Conservation (phyloP, 1,140 invertebrate species). For the Caerostris extrusa region DNA sequence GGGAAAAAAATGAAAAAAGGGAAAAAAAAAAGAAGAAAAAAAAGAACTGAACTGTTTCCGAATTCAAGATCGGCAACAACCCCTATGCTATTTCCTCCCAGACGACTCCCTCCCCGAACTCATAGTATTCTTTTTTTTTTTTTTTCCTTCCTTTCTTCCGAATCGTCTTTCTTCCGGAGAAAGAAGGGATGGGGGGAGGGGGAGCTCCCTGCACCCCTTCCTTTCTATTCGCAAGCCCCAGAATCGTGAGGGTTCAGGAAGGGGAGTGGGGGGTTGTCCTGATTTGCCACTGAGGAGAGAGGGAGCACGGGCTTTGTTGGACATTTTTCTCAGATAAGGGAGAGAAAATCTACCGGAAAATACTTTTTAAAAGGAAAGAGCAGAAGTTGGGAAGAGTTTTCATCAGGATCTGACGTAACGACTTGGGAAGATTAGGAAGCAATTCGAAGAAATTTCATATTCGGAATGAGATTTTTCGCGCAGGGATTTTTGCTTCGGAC, state of each 20-base stretch:
- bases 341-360: conserved; percentile 55
- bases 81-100: conserved; percentile 66
- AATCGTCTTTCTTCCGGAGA: conserved; percentile 66
- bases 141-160: neutral
- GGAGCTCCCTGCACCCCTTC: neutral
- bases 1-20: no score
- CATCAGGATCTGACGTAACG: neutral
- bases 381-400: neutral
- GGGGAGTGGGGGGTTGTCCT: neutral
- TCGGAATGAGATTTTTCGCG: neutral
- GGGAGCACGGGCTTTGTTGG: neutral
- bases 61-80: conserved; percentile 47
- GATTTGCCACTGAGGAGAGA: conserved; percentile 18
- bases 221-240: conserved; percentile 57
- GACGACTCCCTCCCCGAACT: neutral
- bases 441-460: conserved; percentile 32
- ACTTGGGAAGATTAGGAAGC: conserved; percentile 35
- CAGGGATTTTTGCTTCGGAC: neutral
- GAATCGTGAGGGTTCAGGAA: neutral
- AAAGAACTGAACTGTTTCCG: conserved; percentile 35
- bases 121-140: neutral
- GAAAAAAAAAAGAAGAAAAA: neutral
- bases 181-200: neutral
- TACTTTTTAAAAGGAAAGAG: conserved; percentile 45
- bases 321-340: conserved; percentile 10